Base-by-base conservation (phyloP, 2,888 invertebrate species). In the Cephus nigrinus region DNA sequence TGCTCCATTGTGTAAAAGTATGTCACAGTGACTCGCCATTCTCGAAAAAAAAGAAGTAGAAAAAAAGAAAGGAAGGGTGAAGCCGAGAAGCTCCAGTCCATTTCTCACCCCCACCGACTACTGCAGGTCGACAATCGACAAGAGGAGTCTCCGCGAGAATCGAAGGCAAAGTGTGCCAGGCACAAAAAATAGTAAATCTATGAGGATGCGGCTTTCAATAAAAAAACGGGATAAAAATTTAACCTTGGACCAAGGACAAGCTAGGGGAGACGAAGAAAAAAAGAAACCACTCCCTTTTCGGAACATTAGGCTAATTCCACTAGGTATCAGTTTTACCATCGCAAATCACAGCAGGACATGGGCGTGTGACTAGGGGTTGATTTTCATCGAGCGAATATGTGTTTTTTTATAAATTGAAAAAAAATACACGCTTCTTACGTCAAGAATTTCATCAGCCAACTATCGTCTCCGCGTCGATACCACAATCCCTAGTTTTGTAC, bases 1-100 rank as follows among this genome's bases (percentile, higher is more conserved):
- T 79, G 74, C 68, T 82, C 84, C 78, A 84, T 84, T 84, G 84
- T 84, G 77, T 75, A 78, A 82, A 84, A 84, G 83, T 84, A 82
- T 84, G 84, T 84, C 84, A 84, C 81, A 84, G 84, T 80, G 79
- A 80, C 81, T 81, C 78, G 79, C 75, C 76, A 76, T 77, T 76
- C 79, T 77, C 68, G 71, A 75, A 79, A 55, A 15, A 55, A 55
- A 23, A 9, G 9, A 23, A 55, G 23, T 9, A 55, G 1, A 55
- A 55, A 78, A 35, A 3, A 35, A 35, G 35, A 35, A 12, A 35
- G 81, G 74, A 80, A 80, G 84, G 78, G 79, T 77, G 71, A 71
- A 76, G 76, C 69, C 73, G 40, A 72, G 74, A 23, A 76, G 79
- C 78, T 80, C 72, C 55, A 77, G 76, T 80, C 76, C 78, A 80